Evolutionary conservation across 2,797 vertebrate genomes (phyloP).

Genomic region (Esox masquinongy): DNA sequence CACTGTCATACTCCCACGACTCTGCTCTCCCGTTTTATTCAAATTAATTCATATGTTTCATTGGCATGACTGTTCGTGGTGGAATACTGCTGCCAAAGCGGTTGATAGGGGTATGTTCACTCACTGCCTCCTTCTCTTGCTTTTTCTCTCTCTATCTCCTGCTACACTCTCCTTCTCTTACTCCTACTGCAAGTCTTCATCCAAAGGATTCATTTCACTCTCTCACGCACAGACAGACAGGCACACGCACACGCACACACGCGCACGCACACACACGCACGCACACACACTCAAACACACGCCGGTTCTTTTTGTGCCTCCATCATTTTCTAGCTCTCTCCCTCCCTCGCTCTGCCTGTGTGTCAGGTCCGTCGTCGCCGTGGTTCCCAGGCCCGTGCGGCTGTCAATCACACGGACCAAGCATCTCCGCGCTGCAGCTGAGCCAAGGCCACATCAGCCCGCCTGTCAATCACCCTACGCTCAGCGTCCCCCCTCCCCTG

Average conservation of each 20-base stretch:
- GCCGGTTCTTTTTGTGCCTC: constrained; percentile 8
- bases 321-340: background rate
- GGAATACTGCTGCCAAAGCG: background rate
- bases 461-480: constrained; percentile 83
- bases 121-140: background rate
- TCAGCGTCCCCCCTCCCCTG: constrained; percentile 34
- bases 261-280: constrained; percentile 4
- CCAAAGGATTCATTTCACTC: background rate
- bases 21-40: constrained; percentile 5
- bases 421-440: constrained; percentile 85
- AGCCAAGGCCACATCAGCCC: constrained; percentile 80
- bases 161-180: background rate
- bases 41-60: background rate
- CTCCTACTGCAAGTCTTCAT: background rate
- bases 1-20: background rate
- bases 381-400: constrained; percentile 68
- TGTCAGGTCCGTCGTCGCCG: constrained; percentile 52
- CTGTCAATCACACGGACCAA: constrained; percentile 82
- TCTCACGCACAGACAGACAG: constrained; percentile 13
- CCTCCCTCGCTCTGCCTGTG: constrained; percentile 6
- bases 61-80: background rate
- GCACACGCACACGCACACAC: constrained; percentile 22
- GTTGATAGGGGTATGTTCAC: background rate
- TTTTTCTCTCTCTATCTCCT: constrained; percentile 11
- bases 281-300: constrained; percentile 15